Evolutionary conservation across 2,113 vertebrate species (phyloP).

Genomic region (Bolborhynchus lineola): DNA sequence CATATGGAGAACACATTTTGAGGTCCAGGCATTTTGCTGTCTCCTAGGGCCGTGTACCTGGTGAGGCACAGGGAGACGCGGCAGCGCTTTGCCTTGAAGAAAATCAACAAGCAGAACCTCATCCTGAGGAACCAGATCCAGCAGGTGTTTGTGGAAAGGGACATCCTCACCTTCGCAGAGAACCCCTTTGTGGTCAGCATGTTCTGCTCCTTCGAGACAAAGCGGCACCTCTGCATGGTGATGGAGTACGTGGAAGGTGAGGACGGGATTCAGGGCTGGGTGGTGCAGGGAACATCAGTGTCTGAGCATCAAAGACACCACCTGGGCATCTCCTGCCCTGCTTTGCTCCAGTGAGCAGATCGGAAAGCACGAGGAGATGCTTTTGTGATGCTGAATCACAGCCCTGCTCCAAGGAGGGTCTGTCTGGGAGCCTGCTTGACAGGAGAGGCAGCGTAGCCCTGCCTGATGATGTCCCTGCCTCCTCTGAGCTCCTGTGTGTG

Average conservation of each 20-base stretch:
- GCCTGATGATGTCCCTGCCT: not conserved
- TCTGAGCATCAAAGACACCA: not conserved
- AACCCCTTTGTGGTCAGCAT: conserved; percentile 98
- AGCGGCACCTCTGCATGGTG: conserved; percentile 96
- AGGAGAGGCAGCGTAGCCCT: not conserved
- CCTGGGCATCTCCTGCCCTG: not conserved
- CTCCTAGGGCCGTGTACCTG: conserved; percentile 87
- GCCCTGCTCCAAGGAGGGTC: not conserved
- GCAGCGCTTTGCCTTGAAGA: conserved; percentile 97
- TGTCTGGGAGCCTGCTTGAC: not conserved
- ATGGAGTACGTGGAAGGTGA: conserved; percentile 99
- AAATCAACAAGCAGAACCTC: conserved; percentile 97
- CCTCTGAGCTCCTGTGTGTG: not conserved
- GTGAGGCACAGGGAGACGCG: conserved; percentile 92
- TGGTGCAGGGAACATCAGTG: not conserved
- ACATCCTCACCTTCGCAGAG: conserved; percentile 96
- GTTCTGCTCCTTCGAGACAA: conserved; percentile 98
- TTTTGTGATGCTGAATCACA: not conserved
- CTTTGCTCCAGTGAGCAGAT: not conserved
- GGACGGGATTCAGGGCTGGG: not conserved
- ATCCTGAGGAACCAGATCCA: conserved; percentile 97
- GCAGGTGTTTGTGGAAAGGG: conserved; percentile 96
- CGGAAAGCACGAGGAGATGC: not conserved
- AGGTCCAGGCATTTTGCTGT: rapidly evolving
- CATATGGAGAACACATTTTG: not conserved